phyloP scores from a whole-genome alignment of 2,888 invertebrate species.

The Tiphia femorata region DNA sequence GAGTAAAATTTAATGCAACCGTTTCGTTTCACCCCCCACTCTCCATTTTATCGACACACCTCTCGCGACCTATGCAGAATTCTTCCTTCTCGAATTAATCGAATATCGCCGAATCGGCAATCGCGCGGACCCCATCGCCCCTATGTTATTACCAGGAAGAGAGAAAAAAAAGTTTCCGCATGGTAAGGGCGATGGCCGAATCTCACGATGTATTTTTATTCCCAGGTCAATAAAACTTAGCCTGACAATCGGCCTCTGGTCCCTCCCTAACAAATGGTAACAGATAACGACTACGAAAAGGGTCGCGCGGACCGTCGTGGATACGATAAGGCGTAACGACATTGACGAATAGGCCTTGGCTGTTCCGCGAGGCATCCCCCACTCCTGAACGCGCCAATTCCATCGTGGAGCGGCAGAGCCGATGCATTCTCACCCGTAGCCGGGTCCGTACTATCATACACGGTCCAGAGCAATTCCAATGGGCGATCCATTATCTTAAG shows the following conservation, averaged over 20 bases:
- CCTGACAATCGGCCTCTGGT: constrained; percentile 32
- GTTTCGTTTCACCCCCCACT: too few species aligned
- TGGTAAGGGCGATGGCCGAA: too few species aligned
- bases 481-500: constrained; percentile 50
- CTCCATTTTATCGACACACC: too few species aligned
- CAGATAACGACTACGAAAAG: constrained; percentile 40
- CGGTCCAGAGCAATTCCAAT: constrained; percentile 45
- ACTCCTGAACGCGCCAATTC: constrained; percentile 38
- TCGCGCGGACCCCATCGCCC: background rate
- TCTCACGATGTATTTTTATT: constrained; percentile 15
- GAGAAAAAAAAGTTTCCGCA: too few species aligned
- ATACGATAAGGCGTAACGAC: constrained; percentile 47
- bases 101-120: too few species aligned
- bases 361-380: constrained; percentile 28
- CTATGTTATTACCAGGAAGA: too few species aligned
- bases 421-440: constrained; percentile 34
- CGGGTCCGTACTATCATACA: constrained; percentile 40
- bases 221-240: constrained; percentile 31
- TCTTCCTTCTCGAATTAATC: too few species aligned
- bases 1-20: too few species aligned
- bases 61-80: too few species aligned
- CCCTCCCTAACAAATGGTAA: constrained; percentile 40
- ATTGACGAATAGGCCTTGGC: constrained; percentile 45
- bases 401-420: too few species aligned
- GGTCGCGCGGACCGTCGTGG: constrained; percentile 39